phyloP scores from a whole-genome alignment of 2,888 invertebrate genomes.

The Eledone cirrhosa region DNA sequence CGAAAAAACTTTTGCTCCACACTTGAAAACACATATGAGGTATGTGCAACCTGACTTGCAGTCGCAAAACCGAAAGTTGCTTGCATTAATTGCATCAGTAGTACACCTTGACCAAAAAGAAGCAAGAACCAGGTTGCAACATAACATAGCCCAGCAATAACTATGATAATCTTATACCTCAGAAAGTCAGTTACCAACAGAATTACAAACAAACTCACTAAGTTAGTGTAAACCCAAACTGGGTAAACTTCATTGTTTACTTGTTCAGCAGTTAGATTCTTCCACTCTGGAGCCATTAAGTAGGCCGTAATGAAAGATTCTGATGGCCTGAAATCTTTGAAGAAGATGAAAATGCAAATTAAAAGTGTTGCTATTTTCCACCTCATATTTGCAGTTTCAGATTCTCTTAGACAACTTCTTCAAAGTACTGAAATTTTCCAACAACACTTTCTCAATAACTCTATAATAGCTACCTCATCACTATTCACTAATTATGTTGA shows the following conservation, averaged over 20 bases:
- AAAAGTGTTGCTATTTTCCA: constrained; percentile 29
- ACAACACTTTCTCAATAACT: too few relatives aligned
- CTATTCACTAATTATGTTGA: too few relatives aligned
- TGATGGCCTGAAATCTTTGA: constrained; percentile 36
- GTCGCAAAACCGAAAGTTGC: constrained; percentile 84
- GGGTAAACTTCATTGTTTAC: constrained; percentile 78
- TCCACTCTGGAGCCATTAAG: constrained; percentile 32
- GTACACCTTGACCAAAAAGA: constrained; percentile 78
- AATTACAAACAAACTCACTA: constrained; percentile 76
- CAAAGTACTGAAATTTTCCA: not conserved
- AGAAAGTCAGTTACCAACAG: constrained; percentile 83
- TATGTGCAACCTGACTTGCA: constrained; percentile 91
- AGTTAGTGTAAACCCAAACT: constrained; percentile 84
- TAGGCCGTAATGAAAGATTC: constrained; percentile 35
- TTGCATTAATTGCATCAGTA: constrained; percentile 78
- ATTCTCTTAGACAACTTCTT: not conserved
- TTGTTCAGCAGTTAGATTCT: constrained; percentile 35
- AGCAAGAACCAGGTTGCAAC: constrained; percentile 79
- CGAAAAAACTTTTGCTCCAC: constrained; percentile 81
- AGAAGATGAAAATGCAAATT: constrained; percentile 32
- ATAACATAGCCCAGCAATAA: constrained; percentile 80
- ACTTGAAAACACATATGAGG: constrained; percentile 92
- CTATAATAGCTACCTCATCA: too few relatives aligned
- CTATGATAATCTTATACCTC: constrained; percentile 87
- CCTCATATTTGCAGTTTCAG: constrained; percentile 22